Base-by-base conservation (phyloP, 30 jellyfish, hydroid and myxozoan genomes). In the Aurelia sp. region DNA sequence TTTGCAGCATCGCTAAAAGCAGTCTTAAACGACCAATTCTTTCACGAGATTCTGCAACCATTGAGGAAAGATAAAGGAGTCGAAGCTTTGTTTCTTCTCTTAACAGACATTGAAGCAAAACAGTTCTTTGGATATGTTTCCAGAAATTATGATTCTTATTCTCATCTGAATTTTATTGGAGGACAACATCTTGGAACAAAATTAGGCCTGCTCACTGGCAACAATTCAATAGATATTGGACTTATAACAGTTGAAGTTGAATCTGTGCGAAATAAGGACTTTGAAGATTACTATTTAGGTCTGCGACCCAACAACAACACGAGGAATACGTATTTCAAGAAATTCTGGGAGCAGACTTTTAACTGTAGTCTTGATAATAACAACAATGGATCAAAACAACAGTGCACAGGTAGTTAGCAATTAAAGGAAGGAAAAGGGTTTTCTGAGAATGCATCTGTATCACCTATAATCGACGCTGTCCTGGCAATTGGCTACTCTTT, bases 391-490 rank as follows among this genome's bases (percentile, higher is more conserved):
- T 21, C 51, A 27, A 50, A 30, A 61, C 33, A 23, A 10, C 70
- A 31, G 23, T 73, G 87, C 53, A 12, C 21, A 19, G 85, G 77
- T 13, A 51, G 57, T 11, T 83, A 65, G n/a, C 52, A 58, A 19
- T 37, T 89, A 4, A 40, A 47, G 21, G 86, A 73, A 31, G 94
- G 84, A 21, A 67, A 5, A 64, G 87, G 79, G 11, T 92, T 41
- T 55, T 85, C 47, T 57, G 52, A 62, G 70, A 60, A 65, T 33
- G 90, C 93, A 4, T 95, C 98, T 3, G 98, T 92, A 48, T 21
- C 69, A 62, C 95, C 96, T 8, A 83, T 92, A 3, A 92, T 92
- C 13, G 76, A 86, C 40, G 91, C 96, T 1, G 96, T 86, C 4
- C 52, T 61, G 0, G 81, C 87, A 0, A 40, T 60, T 69, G 75